Base-by-base conservation (phyloP, 1,140 invertebrate genomes). In the Leguminivora glycinivorella region DNA sequence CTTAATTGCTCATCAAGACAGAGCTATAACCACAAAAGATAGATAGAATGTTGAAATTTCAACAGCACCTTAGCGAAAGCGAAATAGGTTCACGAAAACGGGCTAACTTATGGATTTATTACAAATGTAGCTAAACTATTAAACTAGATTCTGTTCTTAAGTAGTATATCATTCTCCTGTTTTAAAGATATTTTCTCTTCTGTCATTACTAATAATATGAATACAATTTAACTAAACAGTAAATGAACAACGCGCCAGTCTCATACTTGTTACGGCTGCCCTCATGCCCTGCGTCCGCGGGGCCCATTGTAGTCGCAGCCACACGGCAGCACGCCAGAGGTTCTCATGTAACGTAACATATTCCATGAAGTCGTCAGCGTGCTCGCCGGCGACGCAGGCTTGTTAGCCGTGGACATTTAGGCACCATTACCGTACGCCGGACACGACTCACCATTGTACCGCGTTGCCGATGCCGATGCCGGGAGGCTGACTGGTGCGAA, bases 341-440 rank as follows among this genome's bases (percentile, higher is more conserved):
- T 77, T 78, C 73, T 73, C 77, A 63, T 74, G 72, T 70, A 72
- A 58, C 73, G 58, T 75, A 66, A 69, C 70, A 22, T 70, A 72
- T 84, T 83, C 81, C 70, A 73, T 78, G 78, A 81, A 82, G 76
- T 77, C 68, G 73, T 81, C 71, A 70, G 70, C 82, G 78, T 84
- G 83, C 76, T 75, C 75, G 75, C 69, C 72, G 75, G 75, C 77
- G 74, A 71, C 71, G 73, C 78, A 78, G 78, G 75, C 78, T 77
- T 77, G 79, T 85, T 83, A 83, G 77, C 75, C 76, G 77, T 78
- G 71, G 70, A 78, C 76, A 58, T 63, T 63, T 63, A 63, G 58
- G 58, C 58, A n/a, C 72, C 63, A 67, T 73, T 70, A 66, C 34
- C 67, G 47, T 56, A 58, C 22, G 68, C 74, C 71, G 70, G 70